These are phyloP conservation scores for Atrichornis clamosus DNA, from an alignment of 2,113 vertebrate genomes.

Conservation along the genomic window DNA sequence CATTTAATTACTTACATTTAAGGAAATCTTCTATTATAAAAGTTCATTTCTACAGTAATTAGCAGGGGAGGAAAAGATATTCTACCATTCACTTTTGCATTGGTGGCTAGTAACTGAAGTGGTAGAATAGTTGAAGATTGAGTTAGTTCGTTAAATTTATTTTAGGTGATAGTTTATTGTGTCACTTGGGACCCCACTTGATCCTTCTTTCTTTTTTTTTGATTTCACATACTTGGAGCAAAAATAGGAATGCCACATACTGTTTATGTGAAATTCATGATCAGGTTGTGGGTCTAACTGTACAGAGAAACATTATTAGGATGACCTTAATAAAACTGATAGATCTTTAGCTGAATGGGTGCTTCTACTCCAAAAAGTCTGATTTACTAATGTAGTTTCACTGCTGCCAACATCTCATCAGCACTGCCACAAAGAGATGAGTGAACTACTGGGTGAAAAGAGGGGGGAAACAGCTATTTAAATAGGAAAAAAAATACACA, in stretches of 20 bases:
- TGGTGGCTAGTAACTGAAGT: not conserved
- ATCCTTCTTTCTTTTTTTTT: not conserved
- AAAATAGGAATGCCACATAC: not conserved
- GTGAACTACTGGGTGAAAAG: not conserved
- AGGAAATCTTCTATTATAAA: not conserved
- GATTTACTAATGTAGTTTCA: not conserved
- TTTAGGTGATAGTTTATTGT: not conserved
- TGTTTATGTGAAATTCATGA: not conserved
- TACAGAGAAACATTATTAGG: not conserved
- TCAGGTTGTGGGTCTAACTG: not conserved
- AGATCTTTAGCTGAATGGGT: not conserved
- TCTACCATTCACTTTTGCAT: not conserved
- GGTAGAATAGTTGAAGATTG: not conserved
- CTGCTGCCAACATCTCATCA: not conserved
- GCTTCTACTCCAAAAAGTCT: not conserved
- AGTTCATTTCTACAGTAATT: not conserved
- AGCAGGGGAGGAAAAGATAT: not conserved
- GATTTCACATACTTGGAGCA: not conserved
- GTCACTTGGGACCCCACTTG: not conserved
- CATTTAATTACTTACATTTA: not conserved
- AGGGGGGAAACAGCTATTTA: not conserved
- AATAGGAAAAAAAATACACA: not conserved
- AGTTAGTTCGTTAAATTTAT: not conserved
- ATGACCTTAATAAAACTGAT: not conserved
- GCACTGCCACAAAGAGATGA: not conserved